Evolutionary conservation across 2,888 invertebrate genomes (phyloP).

Genomic region (Tenodera sinensis): DNA sequence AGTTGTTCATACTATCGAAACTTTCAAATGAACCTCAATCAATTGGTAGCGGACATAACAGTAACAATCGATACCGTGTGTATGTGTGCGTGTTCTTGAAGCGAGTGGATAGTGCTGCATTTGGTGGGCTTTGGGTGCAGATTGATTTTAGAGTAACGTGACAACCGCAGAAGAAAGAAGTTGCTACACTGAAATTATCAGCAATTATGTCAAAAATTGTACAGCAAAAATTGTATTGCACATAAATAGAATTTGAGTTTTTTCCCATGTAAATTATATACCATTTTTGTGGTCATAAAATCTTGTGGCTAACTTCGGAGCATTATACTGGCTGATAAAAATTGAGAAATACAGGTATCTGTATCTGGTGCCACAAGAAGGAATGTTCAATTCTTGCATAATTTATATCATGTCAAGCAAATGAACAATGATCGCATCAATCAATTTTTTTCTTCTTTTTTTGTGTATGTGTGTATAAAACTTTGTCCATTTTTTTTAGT

Average conservation of each 20-base stretch:
- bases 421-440: neutral
- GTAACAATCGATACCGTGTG: neutral
- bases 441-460: neutral
- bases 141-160: neutral
- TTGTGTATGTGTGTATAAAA: conserved; percentile 4
- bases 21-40: conserved; percentile 29
- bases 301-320: neutral
- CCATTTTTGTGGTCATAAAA: neutral
- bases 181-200: conserved; percentile 14
- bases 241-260: conserved; percentile 3
- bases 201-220: neutral
- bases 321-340: neutral
- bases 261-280: neutral
- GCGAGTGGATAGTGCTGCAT: conserved; percentile 20
- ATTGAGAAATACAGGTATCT: neutral
- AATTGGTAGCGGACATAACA: conserved; percentile 28
- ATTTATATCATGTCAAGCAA: neutral
- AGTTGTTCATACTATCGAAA: conserved; percentile 24
- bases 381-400: neutral
- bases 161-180: neutral
- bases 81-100: conserved; percentile 19
- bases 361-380: neutral
- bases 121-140: conserved; percentile 3
- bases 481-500: conserved; percentile 17
- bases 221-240: conserved; percentile 3